Evolutionary conservation across 1,140 invertebrate genomes (phyloP).

Genomic region (Hydropsyche tenuis): DNA sequence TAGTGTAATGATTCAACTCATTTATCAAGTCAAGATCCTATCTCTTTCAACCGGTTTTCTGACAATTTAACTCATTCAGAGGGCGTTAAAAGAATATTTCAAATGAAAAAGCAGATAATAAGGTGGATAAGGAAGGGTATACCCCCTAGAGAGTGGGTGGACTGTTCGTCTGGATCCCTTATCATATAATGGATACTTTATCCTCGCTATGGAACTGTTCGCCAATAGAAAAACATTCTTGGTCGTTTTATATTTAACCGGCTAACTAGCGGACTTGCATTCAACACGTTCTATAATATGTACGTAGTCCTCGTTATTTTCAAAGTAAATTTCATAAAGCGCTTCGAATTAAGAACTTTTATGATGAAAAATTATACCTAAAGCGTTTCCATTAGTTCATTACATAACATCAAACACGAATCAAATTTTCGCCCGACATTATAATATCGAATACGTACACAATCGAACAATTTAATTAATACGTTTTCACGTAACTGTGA

Average conservation of each 20-base stretch:
- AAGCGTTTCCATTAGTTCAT: too few species aligned
- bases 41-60: conserved; percentile 48
- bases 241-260: background rate
- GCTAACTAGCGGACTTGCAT: too few species aligned
- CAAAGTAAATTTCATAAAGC: too few species aligned
- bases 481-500: background rate
- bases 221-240: conserved; percentile 29
- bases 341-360: too few species aligned
- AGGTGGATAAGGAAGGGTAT: conserved; percentile 44
- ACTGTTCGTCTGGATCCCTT: conserved; percentile 37
- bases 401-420: too few species aligned
- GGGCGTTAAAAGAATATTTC: conserved; percentile 50
- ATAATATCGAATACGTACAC: too few species aligned
- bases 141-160: conserved; percentile 13
- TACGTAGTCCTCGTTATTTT: too few species aligned
- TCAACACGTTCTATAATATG: too few species aligned
- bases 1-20: conserved; percentile 46
- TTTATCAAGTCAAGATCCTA: conserved; percentile 49
- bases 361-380: too few species aligned
- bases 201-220: conserved; percentile 15
- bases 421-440: too few species aligned
- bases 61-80: conserved; percentile 51
- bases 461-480: background rate
- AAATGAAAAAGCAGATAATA: conserved; percentile 50
- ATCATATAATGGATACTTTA: conserved; percentile 49